Evolutionary conservation across 1,140 invertebrate species (phyloP).

Genomic region (Drosophila grimshawi): DNA sequence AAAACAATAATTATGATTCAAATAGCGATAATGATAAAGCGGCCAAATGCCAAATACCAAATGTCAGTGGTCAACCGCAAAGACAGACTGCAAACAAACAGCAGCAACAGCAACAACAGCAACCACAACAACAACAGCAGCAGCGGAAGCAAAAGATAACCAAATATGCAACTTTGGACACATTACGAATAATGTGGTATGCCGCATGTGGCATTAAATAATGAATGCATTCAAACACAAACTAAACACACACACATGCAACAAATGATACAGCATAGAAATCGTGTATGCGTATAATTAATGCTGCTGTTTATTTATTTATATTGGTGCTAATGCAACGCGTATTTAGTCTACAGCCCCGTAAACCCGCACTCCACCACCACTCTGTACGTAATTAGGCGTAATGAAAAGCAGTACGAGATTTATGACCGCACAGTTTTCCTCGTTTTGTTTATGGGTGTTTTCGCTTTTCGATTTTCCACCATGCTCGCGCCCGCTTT

Average conservation of each 20-base stretch:
- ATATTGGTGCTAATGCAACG: slow-evolving; percentile 46
- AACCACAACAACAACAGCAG: background rate
- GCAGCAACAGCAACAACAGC: slow-evolving; percentile 6
- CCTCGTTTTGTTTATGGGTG: slow-evolving; percentile 34
- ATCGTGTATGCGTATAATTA: slow-evolving; percentile 27
- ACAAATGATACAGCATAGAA: slow-evolving; percentile 19
- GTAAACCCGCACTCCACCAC: background rate
- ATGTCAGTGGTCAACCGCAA: slow-evolving; percentile 9
- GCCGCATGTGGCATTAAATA: slow-evolving; percentile 14
- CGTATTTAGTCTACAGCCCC: slow-evolving; percentile 2
- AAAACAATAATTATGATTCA: slow-evolving; percentile 29
- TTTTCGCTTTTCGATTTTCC: slow-evolving; percentile 1
- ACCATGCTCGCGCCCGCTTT: background rate
- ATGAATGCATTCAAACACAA: slow-evolving; percentile 31
- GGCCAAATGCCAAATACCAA: slow-evolving; percentile 12
- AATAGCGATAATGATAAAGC: background rate
- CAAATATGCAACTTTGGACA: slow-evolving; percentile 4
- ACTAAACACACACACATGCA: slow-evolving; percentile 5
- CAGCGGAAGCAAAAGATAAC: slow-evolving; percentile 1
- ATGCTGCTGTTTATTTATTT: slow-evolving; percentile 56
- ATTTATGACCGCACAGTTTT: slow-evolving; percentile 38
- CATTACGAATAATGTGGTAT: slow-evolving; percentile 38
- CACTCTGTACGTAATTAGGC: slow-evolving; percentile 41
- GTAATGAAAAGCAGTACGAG: slow-evolving; percentile 58
- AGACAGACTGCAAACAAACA: background rate